Evolutionary conservation across 2,888 invertebrate species (phyloP), one percentile per base, ranked within the genome.

Genomic region (Philhelius pedissequus): DNA sequence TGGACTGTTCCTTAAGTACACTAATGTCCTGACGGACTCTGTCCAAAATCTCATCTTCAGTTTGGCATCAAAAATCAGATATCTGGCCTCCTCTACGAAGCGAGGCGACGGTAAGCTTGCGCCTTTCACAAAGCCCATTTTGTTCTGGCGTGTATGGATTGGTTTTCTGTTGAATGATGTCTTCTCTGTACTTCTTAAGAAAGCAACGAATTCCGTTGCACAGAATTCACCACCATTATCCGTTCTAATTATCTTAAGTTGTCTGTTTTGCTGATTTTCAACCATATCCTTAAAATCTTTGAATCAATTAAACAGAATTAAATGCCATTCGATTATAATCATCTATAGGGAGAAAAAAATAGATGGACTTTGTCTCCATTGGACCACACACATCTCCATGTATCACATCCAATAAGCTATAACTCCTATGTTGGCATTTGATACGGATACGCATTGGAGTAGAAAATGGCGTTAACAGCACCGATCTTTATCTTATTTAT

Each of bases 261-360:
- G n/a, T 43, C 40, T 48, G 8, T 75, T 66, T 15, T 32, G 86
- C 77, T 89, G 83, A 9, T 86, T 88, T 86, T 89, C 88, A 13
- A 87, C 88, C 52, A 87, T 45, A n/a, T 48, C 60, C 48, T 38
- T 89, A 60, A 88, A 89, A n/a, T 87, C 79, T 48, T 78, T 74
- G 78, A 89, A 89, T 2, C 64, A 77, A 4, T 74, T 40, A 5
- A 87, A 80, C n/a, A 11, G 43, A 62, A n/a, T 27, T 18, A 50
- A 73, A 73, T 48, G 48, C 15, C 32, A 45, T 60, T 27, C 54
- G 62, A 18, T 30, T 52, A 32, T 56, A 86, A 81, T 90, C 89
- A 88, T 91, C 90, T 56, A 89, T 87, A 40, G 91, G 88, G 3
- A 88, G 88, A 20, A 90, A 69, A 70, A 89, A 89, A 83, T 90